Evolutionary conservation across 2,797 vertebrate genomes (phyloP).

Genomic region (Gobionotothen gibberifrons): DNA sequence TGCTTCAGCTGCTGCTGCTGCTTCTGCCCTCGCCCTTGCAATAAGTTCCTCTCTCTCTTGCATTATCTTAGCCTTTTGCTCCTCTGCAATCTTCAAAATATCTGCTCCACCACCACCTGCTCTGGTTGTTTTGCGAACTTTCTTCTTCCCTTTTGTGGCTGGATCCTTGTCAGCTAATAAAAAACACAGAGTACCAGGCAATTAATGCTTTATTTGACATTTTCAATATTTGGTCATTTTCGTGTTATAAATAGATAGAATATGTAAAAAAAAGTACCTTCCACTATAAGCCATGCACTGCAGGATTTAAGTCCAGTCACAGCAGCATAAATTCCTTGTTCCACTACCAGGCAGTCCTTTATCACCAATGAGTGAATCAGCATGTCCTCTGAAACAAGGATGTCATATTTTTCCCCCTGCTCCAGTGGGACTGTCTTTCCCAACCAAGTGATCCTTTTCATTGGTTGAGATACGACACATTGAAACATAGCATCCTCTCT

Average conservation of each 20-base stretch:
- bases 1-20: neutral
- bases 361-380: slow-evolving; percentile 87
- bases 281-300: slow-evolving; percentile 90
- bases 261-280: slow-evolving; percentile 77
- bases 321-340: slow-evolving; percentile 89
- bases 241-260: neutral
- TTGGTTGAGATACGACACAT: slow-evolving; percentile 82
- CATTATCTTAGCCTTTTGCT: slow-evolving; percentile 79
- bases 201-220: neutral
- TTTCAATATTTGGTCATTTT: neutral
- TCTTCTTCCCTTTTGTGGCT: slow-evolving; percentile 76
- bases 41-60: slow-evolving; percentile 69
- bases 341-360: slow-evolving; percentile 80
- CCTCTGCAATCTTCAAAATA: slow-evolving; percentile 74
- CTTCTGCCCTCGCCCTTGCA: slow-evolving; percentile 61
- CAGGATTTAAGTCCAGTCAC: slow-evolving; percentile 82
- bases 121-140: slow-evolving; percentile 81
- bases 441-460: slow-evolving; percentile 84
- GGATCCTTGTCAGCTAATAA: slow-evolving; percentile 78
- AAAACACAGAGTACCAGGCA: neutral
- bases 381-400: slow-evolving; percentile 85
- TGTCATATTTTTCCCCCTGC: slow-evolving; percentile 84
- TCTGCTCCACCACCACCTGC: slow-evolving; percentile 77
- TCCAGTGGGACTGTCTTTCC: slow-evolving; percentile 81
- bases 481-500: slow-evolving; percentile 85